phyloP scores from a whole-genome alignment of 2,113 vertebrate species.

The Oryzias melastigma region DNA sequence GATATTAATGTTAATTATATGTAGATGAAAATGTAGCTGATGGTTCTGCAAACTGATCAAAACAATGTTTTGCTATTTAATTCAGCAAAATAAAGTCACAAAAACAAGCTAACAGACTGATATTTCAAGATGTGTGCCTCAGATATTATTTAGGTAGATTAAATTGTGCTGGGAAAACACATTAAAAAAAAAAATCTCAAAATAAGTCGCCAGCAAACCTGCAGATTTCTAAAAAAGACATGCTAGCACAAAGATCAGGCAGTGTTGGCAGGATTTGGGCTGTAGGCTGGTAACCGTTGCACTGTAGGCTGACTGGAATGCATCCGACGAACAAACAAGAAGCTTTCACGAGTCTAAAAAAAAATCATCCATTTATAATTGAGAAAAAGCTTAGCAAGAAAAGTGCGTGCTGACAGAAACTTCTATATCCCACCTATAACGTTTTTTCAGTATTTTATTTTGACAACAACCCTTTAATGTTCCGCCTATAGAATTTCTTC shows the following conservation, averaged over 20 bases:
- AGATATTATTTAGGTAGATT: slow-evolving; percentile 35
- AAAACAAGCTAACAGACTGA: slow-evolving; percentile 28
- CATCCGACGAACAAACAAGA: slow-evolving; percentile 43
- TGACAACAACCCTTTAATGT: not conserved
- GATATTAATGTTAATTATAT: slow-evolving; percentile 50
- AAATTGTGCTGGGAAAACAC: not conserved
- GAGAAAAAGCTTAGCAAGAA: not conserved
- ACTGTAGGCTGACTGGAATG: slow-evolving; percentile 50
- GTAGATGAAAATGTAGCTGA: slow-evolving; percentile 37
- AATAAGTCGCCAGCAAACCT: slow-evolving; percentile 33
- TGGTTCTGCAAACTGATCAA: slow-evolving; percentile 27
- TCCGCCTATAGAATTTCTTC: not conserved
- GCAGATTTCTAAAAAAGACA: slow-evolving; percentile 27
- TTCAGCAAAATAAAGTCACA: slow-evolving; percentile 27
- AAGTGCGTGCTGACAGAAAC: too few species aligned
- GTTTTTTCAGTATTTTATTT: not conserved
- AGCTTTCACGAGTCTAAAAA: slow-evolving; percentile 48
- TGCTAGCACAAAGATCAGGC: slow-evolving; percentile 17
- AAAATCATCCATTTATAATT: slow-evolving; percentile 25
- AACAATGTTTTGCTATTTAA: slow-evolving; percentile 19
- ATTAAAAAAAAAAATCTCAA: slow-evolving; percentile 37
- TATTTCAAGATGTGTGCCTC: slow-evolving; percentile 16
- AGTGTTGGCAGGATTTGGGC: slow-evolving; percentile 21
- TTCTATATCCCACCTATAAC: too few species aligned
- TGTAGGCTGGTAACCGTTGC: slow-evolving; percentile 26